Percentiles rank a stretch among this genome's conserved stretches.
These are phyloP conservation scores for Bicyclus anynana DNA, from an alignment of 1,140 invertebrate species.

Conservation along the genomic window DNA sequence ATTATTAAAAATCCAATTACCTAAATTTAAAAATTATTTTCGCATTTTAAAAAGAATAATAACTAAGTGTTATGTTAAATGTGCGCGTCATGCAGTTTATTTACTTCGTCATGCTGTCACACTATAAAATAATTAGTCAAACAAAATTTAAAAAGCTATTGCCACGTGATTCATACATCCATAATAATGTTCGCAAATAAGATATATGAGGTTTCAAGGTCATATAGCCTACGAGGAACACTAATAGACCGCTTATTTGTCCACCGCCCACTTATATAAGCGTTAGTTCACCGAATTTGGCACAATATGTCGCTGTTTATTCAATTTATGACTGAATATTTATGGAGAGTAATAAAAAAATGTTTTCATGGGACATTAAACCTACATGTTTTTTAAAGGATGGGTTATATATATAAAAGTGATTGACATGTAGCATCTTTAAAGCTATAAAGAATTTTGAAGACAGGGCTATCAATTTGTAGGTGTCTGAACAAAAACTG, in stretches of 20 bases:
- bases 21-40: too few relatives aligned
- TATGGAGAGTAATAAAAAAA: neutral
- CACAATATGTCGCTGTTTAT: neutral
- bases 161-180: conserved; percentile 4
- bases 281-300: neutral
- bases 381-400: neutral
- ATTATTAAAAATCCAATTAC: too few relatives aligned
- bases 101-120: neutral
- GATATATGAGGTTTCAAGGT: neutral
- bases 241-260: conserved; percentile 4
- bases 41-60: too few relatives aligned
- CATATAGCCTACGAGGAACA: neutral
- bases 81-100: neutral
- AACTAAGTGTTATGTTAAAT: neutral
- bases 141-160: neutral
- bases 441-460: too few relatives aligned
- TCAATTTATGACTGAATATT: neutral
- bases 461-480: too few relatives aligned
- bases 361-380: neutral
- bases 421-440: too few relatives aligned
- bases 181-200: neutral
- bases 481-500: too few relatives aligned
- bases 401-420: too few relatives aligned
- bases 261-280: neutral
- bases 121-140: neutral